These are phyloP conservation scores for Caloenas nicobarica DNA, from an alignment of 2,113 vertebrate species.

Conservation along the genomic window DNA sequence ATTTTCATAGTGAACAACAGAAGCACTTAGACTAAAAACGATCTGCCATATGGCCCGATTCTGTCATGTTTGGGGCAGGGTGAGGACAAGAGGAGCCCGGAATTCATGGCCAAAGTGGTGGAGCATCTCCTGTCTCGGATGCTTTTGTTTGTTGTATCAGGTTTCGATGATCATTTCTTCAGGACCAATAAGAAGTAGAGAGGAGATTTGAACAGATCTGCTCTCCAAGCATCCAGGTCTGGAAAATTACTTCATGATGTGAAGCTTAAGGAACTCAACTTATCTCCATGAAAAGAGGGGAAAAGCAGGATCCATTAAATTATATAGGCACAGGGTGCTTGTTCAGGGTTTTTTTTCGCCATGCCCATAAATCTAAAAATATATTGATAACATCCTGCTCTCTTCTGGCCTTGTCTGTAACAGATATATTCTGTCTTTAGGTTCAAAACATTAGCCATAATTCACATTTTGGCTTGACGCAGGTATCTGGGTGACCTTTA, in stretches of 20 bases:
- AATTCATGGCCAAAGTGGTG: background rate
- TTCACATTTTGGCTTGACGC: conserved; percentile 17
- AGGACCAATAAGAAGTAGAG: background rate
- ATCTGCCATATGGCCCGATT: background rate
- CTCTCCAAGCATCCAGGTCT: background rate
- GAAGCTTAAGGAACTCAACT: background rate
- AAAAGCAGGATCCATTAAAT: background rate
- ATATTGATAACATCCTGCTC: background rate
- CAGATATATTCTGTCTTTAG: background rate
- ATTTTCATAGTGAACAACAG: background rate
- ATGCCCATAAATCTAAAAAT: background rate
- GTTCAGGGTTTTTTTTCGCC: background rate
- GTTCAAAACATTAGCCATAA: background rate
- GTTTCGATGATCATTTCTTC: background rate
- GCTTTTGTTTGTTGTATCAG: too few relatives aligned
- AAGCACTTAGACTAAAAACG: background rate
- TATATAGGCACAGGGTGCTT: background rate
- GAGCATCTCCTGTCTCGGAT: too few relatives aligned
- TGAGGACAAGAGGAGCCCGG: background rate
- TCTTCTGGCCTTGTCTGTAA: background rate
- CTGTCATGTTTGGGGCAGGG: background rate
- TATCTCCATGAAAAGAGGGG: background rate
- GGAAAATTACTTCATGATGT: background rate
- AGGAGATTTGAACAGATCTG: background rate
- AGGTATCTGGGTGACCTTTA: conserved; percentile 41